Percentiles rank a stretch among this genome's conserved stretches.
Evolutionary conservation across 2,888 invertebrate genomes (phyloP).

Genomic region (Amphipoea oculea): DNA sequence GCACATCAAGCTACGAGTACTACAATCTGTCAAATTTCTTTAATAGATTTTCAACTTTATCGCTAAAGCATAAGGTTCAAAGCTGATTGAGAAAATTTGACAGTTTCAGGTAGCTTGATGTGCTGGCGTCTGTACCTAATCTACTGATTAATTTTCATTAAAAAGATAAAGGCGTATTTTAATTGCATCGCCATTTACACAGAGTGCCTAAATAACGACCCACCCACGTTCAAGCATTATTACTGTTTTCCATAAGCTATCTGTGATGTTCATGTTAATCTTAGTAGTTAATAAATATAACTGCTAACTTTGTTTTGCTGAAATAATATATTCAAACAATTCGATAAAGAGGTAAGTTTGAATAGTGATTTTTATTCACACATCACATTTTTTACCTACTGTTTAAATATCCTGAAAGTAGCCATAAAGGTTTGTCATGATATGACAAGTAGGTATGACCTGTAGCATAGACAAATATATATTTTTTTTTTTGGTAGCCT

Average conservation of each 20-base stretch:
- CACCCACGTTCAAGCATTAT: constrained; percentile 30
- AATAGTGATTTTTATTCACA: not conserved
- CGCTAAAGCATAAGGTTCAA: no score
- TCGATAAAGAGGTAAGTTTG: not conserved
- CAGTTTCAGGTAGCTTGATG: no score
- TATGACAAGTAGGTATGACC: not conserved
- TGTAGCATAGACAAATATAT: not conserved
- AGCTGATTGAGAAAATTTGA: no score
- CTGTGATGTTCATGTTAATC: constrained; percentile 39
- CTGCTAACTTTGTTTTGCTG: not conserved
- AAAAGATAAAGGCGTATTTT: constrained; percentile 27
- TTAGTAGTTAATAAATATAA: constrained; percentile 8
- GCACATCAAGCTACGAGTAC: no score
- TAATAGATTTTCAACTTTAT: no score
- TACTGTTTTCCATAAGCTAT: constrained; percentile 13
- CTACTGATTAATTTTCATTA: constrained; percentile 19
- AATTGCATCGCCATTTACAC: constrained; percentile 24
- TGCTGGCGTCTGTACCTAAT: not conserved
- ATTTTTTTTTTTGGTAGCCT: not conserved
- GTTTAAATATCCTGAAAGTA: not conserved
- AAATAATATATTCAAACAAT: not conserved
- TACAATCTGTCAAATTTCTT: no score
- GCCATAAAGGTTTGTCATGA: not conserved
- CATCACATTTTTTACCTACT: not conserved
- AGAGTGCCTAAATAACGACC: constrained; percentile 23